phyloP scores from a whole-genome alignment of 1,140 invertebrate species.

The Copidosoma floridanum region DNA sequence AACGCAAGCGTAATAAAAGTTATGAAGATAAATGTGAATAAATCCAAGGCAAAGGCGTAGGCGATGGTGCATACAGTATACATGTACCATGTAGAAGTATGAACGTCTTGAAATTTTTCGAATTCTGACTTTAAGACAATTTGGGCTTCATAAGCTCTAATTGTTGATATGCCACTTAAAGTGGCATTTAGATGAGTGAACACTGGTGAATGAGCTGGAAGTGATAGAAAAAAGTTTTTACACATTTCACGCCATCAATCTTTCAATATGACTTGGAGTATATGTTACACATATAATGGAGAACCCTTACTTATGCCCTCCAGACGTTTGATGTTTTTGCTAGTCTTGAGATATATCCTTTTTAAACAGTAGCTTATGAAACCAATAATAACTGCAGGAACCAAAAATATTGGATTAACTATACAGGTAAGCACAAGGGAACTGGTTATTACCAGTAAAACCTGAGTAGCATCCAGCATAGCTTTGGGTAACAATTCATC shows the following conservation, averaged over 20 bases:
- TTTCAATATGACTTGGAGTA: conserved; percentile 4
- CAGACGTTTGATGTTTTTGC: conserved; percentile 79
- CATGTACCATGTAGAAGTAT: conserved; percentile 68
- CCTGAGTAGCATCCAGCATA: conserved; percentile 75
- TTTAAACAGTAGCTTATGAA: conserved; percentile 73
- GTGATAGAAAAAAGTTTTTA: conserved; percentile 10
- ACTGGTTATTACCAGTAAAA: conserved; percentile 65
- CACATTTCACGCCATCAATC: neutral
- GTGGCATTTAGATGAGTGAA: conserved; percentile 88
- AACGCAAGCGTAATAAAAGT: conserved; percentile 60
- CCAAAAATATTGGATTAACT: conserved; percentile 71
- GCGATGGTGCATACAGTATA: conserved; percentile 66
- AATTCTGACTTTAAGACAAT: conserved; percentile 76
- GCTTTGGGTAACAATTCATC: conserved; percentile 80
- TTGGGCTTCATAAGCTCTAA: conserved; percentile 80
- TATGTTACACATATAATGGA: conserved; percentile 55
- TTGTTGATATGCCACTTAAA: conserved; percentile 83
- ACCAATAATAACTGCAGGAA: conserved; percentile 67
- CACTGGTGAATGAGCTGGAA: conserved; percentile 73
- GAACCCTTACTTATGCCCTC: conserved; percentile 72
- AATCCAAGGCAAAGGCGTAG: conserved; percentile 67
- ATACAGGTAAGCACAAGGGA: conserved; percentile 68
- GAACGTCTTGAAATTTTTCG: conserved; percentile 64
- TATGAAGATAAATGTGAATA: conserved; percentile 68
- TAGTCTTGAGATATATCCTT: conserved; percentile 78